Percentiles rank a stretch among this genome's conserved stretches.
Evolutionary conservation across 2,888 invertebrate genomes (phyloP).

Genomic region (Notocelia uddmanniana): DNA sequence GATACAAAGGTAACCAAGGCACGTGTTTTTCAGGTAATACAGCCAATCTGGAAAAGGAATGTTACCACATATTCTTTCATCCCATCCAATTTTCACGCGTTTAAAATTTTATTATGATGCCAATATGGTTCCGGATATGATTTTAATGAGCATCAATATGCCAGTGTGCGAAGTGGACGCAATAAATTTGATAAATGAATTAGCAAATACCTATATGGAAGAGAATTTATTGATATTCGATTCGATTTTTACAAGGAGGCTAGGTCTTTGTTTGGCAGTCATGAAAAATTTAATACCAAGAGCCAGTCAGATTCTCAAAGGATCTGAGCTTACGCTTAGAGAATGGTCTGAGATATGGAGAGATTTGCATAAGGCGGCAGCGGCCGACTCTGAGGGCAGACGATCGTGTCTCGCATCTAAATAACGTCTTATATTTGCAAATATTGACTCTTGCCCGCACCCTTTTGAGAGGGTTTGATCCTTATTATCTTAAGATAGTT

Average conservation of each 20-base stretch:
- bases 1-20: slow-evolving; percentile 71
- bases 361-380: slow-evolving; percentile 80
- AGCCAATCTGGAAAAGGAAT: slow-evolving; percentile 66
- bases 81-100: slow-evolving; percentile 41
- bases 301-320: slow-evolving; percentile 71
- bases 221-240: not conserved
- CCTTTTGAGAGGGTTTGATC: slow-evolving; percentile 76
- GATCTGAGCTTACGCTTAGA: slow-evolving; percentile 75
- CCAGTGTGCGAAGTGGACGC: not conserved
- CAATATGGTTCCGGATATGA: slow-evolving; percentile 26
- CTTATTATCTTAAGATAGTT: slow-evolving; percentile 79
- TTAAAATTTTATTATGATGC: slow-evolving; percentile 34
- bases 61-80: slow-evolving; percentile 55
- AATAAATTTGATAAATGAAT: slow-evolving; percentile 12
- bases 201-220: slow-evolving; percentile 21
- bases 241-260: not conserved
- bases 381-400: slow-evolving; percentile 67
- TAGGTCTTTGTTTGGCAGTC: slow-evolving; percentile 61
- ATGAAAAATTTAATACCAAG: slow-evolving; percentile 78
- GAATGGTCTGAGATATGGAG: slow-evolving; percentile 75
- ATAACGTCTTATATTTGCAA: slow-evolving; percentile 84
- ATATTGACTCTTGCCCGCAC: slow-evolving; percentile 82
- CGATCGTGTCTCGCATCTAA: slow-evolving; percentile 83
- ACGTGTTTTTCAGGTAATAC: slow-evolving; percentile 77
- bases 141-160: slow-evolving; percentile 38